Conservation (phyloP, 2,113 vertebrate genomes). For the Bagarius yarrelli region DNA sequence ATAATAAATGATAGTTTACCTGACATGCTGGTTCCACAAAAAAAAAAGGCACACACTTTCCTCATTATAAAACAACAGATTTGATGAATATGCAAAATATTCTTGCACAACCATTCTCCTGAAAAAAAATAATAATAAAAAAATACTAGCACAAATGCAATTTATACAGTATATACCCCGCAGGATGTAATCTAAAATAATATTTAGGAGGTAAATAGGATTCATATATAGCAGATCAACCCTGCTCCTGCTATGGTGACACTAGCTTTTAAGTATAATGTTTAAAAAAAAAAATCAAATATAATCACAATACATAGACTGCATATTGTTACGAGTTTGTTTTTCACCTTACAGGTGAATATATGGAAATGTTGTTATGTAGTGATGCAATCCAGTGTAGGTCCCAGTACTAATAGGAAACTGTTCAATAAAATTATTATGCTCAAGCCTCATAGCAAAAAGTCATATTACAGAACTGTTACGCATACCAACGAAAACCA, state of each 20-base stretch:
- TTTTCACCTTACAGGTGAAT: neutral
- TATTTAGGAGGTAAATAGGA: neutral
- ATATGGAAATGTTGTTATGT: no score
- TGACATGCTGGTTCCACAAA: neutral
- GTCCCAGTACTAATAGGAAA: neutral
- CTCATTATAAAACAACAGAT: conserved; percentile 9
- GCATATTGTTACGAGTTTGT: neutral
- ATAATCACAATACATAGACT: neutral
- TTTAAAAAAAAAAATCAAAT: neutral
- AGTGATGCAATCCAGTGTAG: neutral
- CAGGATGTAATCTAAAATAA: neutral
- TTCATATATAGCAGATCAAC: neutral
- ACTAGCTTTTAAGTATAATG: neutral
- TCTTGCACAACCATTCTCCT: conserved; percentile 40
- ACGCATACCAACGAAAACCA: neutral
- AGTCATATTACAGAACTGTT: neutral
- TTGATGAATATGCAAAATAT: conserved; percentile 27
- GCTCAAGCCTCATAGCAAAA: neutral
- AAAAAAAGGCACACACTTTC: neutral
- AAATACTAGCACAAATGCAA: conserved; percentile 8
- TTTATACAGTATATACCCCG: neutral
- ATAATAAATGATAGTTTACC: neutral
- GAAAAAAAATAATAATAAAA: conserved; percentile 53
- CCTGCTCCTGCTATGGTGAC: neutral
- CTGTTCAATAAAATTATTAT: neutral